Evolutionary conservation across 2,888 invertebrate species (phyloP).

Genomic region (Apantesis nais): DNA sequence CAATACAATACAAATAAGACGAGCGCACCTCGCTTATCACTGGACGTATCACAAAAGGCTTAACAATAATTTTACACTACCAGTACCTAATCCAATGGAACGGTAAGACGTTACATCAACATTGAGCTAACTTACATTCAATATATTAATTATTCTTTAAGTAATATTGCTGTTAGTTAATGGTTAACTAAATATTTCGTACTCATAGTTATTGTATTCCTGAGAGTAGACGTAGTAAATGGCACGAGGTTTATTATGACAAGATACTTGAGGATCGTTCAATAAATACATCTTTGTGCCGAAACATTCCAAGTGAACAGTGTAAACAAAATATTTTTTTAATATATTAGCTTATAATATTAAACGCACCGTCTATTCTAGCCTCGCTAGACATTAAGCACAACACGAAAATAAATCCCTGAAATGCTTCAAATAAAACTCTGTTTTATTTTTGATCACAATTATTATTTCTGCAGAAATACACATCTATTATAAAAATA

Average conservation of each 20-base stretch:
- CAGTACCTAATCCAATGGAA: slow-evolving; percentile 83
- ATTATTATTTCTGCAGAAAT: slow-evolving; percentile 77
- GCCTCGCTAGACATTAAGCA: slow-evolving; percentile 81
- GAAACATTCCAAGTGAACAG: slow-evolving; percentile 52
- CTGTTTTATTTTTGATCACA: slow-evolving; percentile 84
- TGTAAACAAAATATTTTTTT: slow-evolving; percentile 65
- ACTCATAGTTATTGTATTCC: slow-evolving; percentile 70
- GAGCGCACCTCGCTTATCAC: slow-evolving; percentile 56
- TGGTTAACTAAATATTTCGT: slow-evolving; percentile 75
- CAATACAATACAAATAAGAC: slow-evolving; percentile 31
- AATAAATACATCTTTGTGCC: slow-evolving; percentile 68
- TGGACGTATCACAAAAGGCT: slow-evolving; percentile 84
- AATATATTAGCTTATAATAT: slow-evolving; percentile 62
- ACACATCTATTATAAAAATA: slow-evolving; percentile 80
- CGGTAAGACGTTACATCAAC: slow-evolving; percentile 80
- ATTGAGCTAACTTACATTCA: slow-evolving; percentile 84
- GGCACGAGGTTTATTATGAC: slow-evolving; percentile 83
- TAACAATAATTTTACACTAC: slow-evolving; percentile 77
- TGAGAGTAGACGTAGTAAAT: slow-evolving; percentile 76
- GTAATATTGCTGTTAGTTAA: slow-evolving; percentile 84
- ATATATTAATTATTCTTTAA: slow-evolving; percentile 81
- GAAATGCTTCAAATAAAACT: slow-evolving; percentile 85
- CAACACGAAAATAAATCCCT: slow-evolving; percentile 78
- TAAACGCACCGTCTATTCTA: slow-evolving; percentile 72
- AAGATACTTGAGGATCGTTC: slow-evolving; percentile 69